These are phyloP conservation scores for Cossypha heuglini DNA, from an alignment of 2,797 vertebrate species.

Conservation along the genomic window DNA sequence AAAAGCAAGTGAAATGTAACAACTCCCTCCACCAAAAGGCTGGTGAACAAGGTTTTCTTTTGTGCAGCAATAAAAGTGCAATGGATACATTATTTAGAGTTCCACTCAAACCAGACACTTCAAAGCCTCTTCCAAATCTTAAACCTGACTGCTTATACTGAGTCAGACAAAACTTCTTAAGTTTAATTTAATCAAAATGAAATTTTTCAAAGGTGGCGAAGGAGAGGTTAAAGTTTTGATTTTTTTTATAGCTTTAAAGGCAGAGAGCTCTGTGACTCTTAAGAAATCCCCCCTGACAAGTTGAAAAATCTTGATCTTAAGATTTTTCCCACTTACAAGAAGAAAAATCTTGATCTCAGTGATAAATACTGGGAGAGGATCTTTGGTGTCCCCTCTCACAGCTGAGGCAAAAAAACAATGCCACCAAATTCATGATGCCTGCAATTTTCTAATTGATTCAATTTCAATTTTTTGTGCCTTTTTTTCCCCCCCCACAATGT, in stretches of 20 bases:
- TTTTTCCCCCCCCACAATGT: accelerated
- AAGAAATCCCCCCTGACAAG: accelerated
- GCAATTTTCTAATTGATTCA: background rate
- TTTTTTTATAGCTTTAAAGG: background rate
- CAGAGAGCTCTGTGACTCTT: background rate
- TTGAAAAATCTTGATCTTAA: background rate
- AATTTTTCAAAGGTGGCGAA: background rate
- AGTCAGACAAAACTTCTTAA: background rate
- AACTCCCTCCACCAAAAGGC: background rate
- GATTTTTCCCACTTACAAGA: background rate
- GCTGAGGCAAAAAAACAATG: background rate
- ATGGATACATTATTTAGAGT: background rate
- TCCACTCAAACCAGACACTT: background rate
- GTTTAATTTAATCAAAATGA: background rate
- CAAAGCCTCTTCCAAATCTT: background rate
- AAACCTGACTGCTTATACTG: background rate
- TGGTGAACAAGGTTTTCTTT: background rate
- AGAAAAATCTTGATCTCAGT: background rate
- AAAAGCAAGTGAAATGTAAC: background rate
- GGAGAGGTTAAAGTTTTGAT: background rate
- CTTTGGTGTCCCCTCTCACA: background rate
- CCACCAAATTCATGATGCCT: background rate
- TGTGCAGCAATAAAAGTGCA: background rate
- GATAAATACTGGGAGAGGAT: background rate
- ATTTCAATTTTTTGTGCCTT: background rate